Base-by-base conservation (phyloP, 2,113 vertebrate genomes). In the Egretta garzetta region DNA sequence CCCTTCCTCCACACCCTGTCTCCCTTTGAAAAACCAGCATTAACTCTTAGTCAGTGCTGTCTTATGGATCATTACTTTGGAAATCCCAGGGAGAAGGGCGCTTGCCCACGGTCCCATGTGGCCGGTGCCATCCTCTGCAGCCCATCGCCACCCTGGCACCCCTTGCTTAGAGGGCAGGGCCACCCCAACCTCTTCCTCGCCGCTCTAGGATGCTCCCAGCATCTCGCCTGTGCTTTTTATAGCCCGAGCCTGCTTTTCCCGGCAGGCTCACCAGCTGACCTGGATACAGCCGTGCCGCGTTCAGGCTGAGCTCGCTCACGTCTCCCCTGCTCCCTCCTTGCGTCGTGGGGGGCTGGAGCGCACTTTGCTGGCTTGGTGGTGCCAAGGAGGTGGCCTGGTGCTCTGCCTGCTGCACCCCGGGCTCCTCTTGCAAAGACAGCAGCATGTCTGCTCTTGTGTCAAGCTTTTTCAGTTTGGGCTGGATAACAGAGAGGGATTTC, bases 221-320 rank as follows among this genome's bases (percentile, higher is more conserved):
- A 14, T 63, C 56, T 63, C 1, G 1, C 26, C 49, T 1, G 0
- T 70, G 76, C 41, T 94, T 94, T 96, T 91, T 91, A 59, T 55
- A 93, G 81, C 71, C 62, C 0, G 3, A 73, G 43, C 45, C 26
- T 1, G 2, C 6, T 32, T 47, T 91, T 86, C 80, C 39, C 11
- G 5, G 60, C 82, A 66, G 83, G 63, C 68, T 89, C 19, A 4
- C 88, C 15, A 8, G 70, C 66, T 91, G 86, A 94, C 89, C 89
- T 89, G 87, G 60, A 77, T 91, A 90, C 0, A 0, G 79, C 70
- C 1, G 5, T 1, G 1, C 27, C 0, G 4, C 6, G 0, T 70
- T 66, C 33, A 62, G 71, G 45, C 79, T 85, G 87, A 10, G 50
- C 47, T 66, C 1, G 2, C 55, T 82, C 2, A 0, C 1, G 0